A percentile compares a stretch with the other conserved stretches of the same genome.
Evolutionary conservation across 2,888 invertebrate species (phyloP).

Genomic region (Platycheirus rosarum): DNA sequence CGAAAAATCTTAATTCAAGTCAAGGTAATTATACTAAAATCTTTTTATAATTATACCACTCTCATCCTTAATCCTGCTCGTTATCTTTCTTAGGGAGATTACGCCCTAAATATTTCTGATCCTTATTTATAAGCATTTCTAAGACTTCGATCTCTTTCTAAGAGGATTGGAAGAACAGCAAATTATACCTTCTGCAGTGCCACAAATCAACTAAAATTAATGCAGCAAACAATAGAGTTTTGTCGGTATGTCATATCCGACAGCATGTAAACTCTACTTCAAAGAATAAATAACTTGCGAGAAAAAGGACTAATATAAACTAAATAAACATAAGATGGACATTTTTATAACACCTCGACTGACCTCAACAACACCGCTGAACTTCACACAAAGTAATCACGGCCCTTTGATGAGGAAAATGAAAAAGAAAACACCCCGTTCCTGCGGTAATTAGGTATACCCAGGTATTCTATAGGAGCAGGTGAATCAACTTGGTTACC

Average conservation of each 20-base stretch:
- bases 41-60: constrained; percentile 26
- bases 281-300: not conserved
- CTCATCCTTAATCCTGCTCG: not conserved
- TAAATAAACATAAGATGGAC: constrained; percentile 51
- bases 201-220: constrained; percentile 46
- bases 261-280: constrained; percentile 9
- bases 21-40: too few relatives aligned
- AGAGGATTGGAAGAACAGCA: constrained; percentile 8
- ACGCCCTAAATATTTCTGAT: constrained; percentile 38
- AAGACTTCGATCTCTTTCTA: not conserved
- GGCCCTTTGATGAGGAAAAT: not conserved
- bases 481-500: constrained; percentile 21
- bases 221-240: constrained; percentile 34
- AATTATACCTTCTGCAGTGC: constrained; percentile 33
- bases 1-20: too few relatives aligned
- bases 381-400: constrained; percentile 26
- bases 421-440: not conserved
- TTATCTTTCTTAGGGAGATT: constrained; percentile 23
- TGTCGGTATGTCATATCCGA: not conserved
- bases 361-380: constrained; percentile 35
- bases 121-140: not conserved
- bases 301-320: not conserved
- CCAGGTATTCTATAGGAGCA: constrained; percentile 38
- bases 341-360: constrained; percentile 61
- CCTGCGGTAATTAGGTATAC: constrained; percentile 49